phyloP scores from a whole-genome alignment of 1,140 invertebrate genomes.

The Aphelinus atriplicis region DNA sequence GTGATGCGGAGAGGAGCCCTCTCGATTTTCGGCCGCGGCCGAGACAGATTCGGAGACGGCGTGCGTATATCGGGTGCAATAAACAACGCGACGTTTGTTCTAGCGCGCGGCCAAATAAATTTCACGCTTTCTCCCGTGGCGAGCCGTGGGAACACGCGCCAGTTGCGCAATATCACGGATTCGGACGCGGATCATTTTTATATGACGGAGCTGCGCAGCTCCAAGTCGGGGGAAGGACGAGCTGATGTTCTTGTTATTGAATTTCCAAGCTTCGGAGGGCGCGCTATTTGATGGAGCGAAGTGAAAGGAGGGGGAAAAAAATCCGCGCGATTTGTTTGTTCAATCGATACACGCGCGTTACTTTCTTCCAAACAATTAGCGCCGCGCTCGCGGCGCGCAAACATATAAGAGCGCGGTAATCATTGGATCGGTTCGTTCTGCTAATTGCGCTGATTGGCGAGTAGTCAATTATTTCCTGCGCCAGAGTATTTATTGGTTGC shows the following conservation, averaged over 20 bases:
- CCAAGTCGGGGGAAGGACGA: no score
- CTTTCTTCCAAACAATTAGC: slow-evolving; percentile 39
- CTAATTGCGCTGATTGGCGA: slow-evolving; percentile 37
- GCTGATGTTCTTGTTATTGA: no score
- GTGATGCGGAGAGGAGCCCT: no score
- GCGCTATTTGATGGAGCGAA: no score
- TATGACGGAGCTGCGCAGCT: no score
- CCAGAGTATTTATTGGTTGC: slow-evolving; percentile 34
- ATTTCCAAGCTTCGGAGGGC: no score
- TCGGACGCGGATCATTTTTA: no score
- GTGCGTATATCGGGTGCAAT: slow-evolving; percentile 16
- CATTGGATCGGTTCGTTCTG: slow-evolving; percentile 23
- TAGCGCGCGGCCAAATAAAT: slow-evolving; percentile 13
- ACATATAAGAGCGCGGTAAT: slow-evolving; percentile 27
- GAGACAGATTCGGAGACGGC: no score
- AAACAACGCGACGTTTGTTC: slow-evolving; percentile 14
- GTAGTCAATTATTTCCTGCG: slow-evolving; percentile 27
- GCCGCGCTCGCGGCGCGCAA: neutral
- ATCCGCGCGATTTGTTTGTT: neutral
- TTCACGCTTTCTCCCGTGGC: neutral
- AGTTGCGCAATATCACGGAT: no score
- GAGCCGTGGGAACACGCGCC: no score
- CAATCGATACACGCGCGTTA: slow-evolving; percentile 3
- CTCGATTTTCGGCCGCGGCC: neutral
- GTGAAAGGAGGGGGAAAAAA: no score